A percentile compares a stretch with the other conserved stretches of the same genome.
Evolutionary conservation across 2,113 vertebrate species (phyloP).

Genomic region (Plectropomus leopardus): DNA sequence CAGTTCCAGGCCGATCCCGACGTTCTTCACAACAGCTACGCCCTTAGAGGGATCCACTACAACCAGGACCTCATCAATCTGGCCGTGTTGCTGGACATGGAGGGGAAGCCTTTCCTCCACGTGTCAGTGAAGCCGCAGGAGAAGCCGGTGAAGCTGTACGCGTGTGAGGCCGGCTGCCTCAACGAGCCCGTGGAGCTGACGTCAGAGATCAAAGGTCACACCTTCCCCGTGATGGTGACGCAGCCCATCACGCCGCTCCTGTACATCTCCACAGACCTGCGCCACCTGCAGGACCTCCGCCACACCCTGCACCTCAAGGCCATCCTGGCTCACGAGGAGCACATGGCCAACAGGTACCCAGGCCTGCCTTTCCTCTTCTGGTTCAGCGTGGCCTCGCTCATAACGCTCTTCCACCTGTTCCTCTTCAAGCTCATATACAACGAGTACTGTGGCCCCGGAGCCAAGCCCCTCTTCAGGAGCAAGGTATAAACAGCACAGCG

Average conservation of each 20-base stretch:
- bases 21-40: slow-evolving; percentile 97
- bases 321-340: slow-evolving; percentile 96
- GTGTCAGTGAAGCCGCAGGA: slow-evolving; percentile 93
- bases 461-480: slow-evolving; percentile 97
- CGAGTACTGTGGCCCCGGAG: slow-evolving; percentile 96
- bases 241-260: slow-evolving; percentile 95
- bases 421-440: slow-evolving; percentile 99
- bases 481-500: slow-evolving; percentile 89
- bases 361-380: slow-evolving; percentile 98
- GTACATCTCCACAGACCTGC: slow-evolving; percentile 95
- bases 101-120: slow-evolving; percentile 94
- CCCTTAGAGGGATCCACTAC: slow-evolving; percentile 94
- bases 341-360: slow-evolving; percentile 97
- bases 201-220: slow-evolving; percentile 90
- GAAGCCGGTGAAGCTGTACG: slow-evolving; percentile 91
- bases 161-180: slow-evolving; percentile 95
- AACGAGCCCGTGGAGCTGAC: slow-evolving; percentile 96
- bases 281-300: slow-evolving; percentile 94
- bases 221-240: slow-evolving; percentile 95
- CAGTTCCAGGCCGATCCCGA: slow-evolving; percentile 97
- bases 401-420: slow-evolving; percentile 98
- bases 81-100: slow-evolving; percentile 90
- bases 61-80: slow-evolving; percentile 93
- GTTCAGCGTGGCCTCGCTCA: slow-evolving; percentile 98
- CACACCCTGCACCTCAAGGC: slow-evolving; percentile 97